Base-by-base conservation (phyloP, 2,113 vertebrate genomes). In the Microtus richardsoni region DNA sequence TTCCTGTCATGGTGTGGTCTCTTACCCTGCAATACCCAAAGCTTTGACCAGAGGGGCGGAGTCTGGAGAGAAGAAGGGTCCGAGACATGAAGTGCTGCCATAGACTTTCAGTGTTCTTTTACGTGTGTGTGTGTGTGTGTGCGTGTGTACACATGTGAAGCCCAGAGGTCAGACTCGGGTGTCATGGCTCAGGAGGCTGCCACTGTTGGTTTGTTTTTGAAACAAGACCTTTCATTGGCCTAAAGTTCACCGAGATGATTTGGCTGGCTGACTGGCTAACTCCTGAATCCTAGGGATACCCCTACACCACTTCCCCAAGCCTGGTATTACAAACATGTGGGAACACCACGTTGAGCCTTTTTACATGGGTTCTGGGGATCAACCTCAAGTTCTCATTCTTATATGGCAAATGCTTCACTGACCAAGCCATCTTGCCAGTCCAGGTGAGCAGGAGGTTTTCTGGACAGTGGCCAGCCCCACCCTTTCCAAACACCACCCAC, bases 41-140 rank as follows among this genome's bases (percentile, higher is more conserved):
- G 28, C 16, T 39, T 41, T 14, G 3, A 91, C 44, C 39, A 80
- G 79, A 70, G 44, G 39, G 12, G 66, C 17, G 2, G 33, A 2
- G 30, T 47, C 47, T 64, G 62, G n/a, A 5, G 36, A 13, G 1
- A 26, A 3, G 22, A 58, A 21, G 41, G 54, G 33, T 88, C 60
- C 77, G 60, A 86, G 17, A n/a, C 3, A 0, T 10, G 7, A 12
- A 30, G 10, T 28, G 49, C 21, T 39, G 17, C 3, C 36, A 0
- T 5, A 12, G 71, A 80, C 64, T 22, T 0, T 2, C 49, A 62
- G 33, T 16, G 33, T n/a, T 21, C 24, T 30, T 39, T 75, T 21
- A 68, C 58, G 28, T 9, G 80, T 26, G n/a, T 52, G 47, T 36
- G 17, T 52, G 28, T 33, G 77, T 36, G 47, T 7, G 41, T 8